Evolutionary conservation across 1,140 invertebrate species (phyloP).

Genomic region (Parapsyche elsis): DNA sequence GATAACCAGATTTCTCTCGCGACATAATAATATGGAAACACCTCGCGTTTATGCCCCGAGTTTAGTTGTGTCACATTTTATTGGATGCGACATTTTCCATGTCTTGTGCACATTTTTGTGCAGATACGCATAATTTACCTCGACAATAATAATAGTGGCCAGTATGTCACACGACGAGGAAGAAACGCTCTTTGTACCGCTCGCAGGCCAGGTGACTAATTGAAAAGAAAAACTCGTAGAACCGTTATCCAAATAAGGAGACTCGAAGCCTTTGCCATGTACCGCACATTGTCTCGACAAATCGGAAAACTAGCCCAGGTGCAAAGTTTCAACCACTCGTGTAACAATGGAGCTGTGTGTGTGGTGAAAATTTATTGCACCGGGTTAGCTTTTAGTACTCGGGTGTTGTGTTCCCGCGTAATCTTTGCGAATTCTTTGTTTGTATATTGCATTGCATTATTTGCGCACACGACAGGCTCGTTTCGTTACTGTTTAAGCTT

Average conservation of each 20-base stretch:
- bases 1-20: conserved; percentile 12
- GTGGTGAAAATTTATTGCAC: not conserved
- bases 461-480: too few species aligned
- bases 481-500: too few species aligned
- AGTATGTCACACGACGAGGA: conserved; percentile 19
- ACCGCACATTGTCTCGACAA: not conserved
- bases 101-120: not conserved
- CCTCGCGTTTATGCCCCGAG: not conserved
- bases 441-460: too few species aligned
- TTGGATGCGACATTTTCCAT: not conserved
- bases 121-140: not conserved
- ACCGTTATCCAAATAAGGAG: conserved; percentile 18
- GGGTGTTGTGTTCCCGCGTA: too few species aligned
- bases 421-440: too few species aligned
- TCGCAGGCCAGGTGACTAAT: conserved; percentile 6
- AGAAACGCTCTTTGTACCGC: conserved; percentile 20
- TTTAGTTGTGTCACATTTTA: not conserved
- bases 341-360: not conserved
- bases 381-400: not conserved
- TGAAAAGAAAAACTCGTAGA: conserved; percentile 19
- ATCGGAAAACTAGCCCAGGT: too few species aligned
- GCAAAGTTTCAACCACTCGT: too few species aligned
- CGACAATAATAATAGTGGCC: not conserved
- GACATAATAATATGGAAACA: not conserved
- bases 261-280: not conserved